Conservation (phyloP, 2,113 vertebrate species). For the Myrmecobius fasciatus region DNA sequence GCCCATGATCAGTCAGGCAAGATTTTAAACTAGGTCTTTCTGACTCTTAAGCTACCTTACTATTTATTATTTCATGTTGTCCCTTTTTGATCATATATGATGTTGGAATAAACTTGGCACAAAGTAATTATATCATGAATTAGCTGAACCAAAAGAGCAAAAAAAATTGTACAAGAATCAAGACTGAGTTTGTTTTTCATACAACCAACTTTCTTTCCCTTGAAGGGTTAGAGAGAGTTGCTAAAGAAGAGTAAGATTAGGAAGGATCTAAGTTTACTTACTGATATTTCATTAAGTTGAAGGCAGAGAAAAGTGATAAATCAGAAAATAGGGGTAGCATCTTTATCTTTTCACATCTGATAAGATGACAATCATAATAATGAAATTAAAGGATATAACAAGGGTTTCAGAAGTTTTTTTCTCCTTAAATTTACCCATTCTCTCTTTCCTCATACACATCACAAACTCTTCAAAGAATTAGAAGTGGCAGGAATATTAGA, state of each 20-base stretch:
- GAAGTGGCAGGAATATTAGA: background rate
- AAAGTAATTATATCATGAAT: too few relatives aligned
- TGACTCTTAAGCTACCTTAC: too few relatives aligned
- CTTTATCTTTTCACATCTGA: background rate
- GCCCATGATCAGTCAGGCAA: too few relatives aligned
- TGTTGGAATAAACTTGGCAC: too few relatives aligned
- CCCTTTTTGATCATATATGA: too few relatives aligned
- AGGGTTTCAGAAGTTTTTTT: background rate
- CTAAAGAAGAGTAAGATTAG: background rate
- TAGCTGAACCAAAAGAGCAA: too few relatives aligned
- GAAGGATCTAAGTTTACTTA: background rate
- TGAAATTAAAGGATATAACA: background rate
- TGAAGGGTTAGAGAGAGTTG: background rate
- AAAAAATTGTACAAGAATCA: too few relatives aligned
- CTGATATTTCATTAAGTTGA: background rate
- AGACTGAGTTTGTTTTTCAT: too few relatives aligned
- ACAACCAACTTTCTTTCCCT: too few relatives aligned
- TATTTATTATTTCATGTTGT: too few relatives aligned
- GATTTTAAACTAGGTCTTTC: too few relatives aligned
- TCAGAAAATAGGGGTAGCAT: background rate
- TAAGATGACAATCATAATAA: background rate
- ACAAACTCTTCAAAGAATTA: background rate
- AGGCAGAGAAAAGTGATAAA: background rate
- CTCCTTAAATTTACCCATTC: background rate
- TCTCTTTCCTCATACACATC: background rate